Base-by-base conservation (phyloP, 2,888 invertebrate genomes). In the Lithophane semibrunnea region DNA sequence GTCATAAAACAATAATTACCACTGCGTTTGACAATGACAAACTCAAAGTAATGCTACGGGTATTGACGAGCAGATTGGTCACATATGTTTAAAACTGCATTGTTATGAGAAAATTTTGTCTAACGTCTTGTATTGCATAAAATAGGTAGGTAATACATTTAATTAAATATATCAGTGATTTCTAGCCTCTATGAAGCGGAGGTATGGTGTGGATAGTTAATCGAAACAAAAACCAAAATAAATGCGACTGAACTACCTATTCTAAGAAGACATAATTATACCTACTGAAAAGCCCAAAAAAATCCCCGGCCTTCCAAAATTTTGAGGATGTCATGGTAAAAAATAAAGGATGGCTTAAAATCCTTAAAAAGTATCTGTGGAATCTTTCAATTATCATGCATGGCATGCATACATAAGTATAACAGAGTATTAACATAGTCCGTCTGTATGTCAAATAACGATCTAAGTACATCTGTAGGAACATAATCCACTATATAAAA, bases 1-100 rank as follows among this genome's bases (percentile, higher is more conserved):
- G 83, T 84, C 81, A 83, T 89, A 89, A 88, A 89, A 82, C 85
- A 86, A 88, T 89, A 88, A 89, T 89, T 86, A 86, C 83, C 67
- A 47, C 49, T 66, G 49, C 24, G 10, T 79, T 76, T 81, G 54
- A 64, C 67, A 76, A 73, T 75, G 80, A 82, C 78, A 75, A 68
- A 63, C 56, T 29, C 5, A 16, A 64, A 47, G 29, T 7, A 18
- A 75, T 69, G 47, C n/a, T 47, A 58, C 13, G 52, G n/a, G 2
- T 76, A 67, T 84, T 79, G 58, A 66, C 60, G 67, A 54, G 42
- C 58, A 75, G 72, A 83, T 86, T 86, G 81, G 75, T 80, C 77
- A 84, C 91, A 90, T 84, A 83, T 90, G 90, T 82, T 85, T 47
- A 37, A 52, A 52, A 21, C 9, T 52, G 82, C 65, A n/a, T 71